phyloP scores from a whole-genome alignment of 1,140 invertebrate species.

The Polypedilum vanderplanki region DNA sequence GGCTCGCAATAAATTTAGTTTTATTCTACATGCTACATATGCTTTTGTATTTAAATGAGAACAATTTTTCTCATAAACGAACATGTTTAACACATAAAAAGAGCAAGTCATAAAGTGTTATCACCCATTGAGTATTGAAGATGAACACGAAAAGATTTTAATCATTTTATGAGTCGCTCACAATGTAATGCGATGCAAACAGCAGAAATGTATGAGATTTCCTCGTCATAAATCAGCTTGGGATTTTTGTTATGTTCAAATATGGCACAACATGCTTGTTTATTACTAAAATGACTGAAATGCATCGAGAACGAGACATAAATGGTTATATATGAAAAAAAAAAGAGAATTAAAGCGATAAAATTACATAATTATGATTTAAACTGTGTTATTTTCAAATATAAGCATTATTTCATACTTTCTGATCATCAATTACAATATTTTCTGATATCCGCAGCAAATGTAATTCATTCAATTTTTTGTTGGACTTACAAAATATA shows the following conservation, averaged over 20 bases:
- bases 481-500: neutral
- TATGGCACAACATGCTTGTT: neutral
- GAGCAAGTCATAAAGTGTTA: neutral
- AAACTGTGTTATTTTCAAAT: constrained; percentile 14
- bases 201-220: neutral
- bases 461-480: neutral
- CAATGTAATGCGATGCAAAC: neutral
- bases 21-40: neutral
- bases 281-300: neutral
- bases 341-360: neutral
- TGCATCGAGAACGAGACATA: neutral
- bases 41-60: neutral
- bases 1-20: neutral
- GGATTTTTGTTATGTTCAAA: neutral
- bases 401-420: neutral
- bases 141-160: constrained; percentile 13
- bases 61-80: neutral
- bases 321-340: neutral
- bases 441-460: neutral
- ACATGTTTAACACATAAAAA: constrained; percentile 23
- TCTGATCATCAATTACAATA: neutral
- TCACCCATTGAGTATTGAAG: neutral
- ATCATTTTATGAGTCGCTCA: neutral
- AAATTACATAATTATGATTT: constrained; percentile 15
- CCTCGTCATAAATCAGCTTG: neutral